phyloP scores from a whole-genome alignment of 2,113 vertebrate genomes.

The Anolis carolinensis region DNA sequence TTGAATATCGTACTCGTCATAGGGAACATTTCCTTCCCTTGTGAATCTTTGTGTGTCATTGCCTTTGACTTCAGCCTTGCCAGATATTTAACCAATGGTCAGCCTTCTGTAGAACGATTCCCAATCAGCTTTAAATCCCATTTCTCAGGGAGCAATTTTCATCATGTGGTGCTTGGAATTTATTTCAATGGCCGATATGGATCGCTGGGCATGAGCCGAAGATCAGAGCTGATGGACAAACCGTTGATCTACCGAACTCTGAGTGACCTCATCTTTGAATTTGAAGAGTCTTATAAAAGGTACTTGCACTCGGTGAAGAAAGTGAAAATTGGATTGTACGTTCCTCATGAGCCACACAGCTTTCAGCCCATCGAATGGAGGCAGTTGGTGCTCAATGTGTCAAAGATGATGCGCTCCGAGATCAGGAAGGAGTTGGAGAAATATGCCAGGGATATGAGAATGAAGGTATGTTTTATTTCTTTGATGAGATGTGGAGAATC shows the following conservation, averaged over 20 bases:
- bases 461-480: slow-evolving; percentile 83
- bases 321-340: slow-evolving; percentile 93
- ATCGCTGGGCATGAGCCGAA: slow-evolving; percentile 93
- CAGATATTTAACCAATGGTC: slow-evolving; percentile 95
- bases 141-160: slow-evolving; percentile 95
- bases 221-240: slow-evolving; percentile 95
- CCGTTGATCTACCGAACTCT: slow-evolving; percentile 89
- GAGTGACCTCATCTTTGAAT: slow-evolving; percentile 94
- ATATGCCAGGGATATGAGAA: slow-evolving; percentile 93
- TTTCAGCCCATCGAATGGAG: slow-evolving; percentile 98
- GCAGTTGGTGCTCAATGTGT: slow-evolving; percentile 89
- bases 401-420: slow-evolving; percentile 86
- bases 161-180: slow-evolving; percentile 94
- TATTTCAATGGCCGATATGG: slow-evolving; percentile 93
- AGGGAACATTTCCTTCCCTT: background rate
- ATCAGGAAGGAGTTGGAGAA: slow-evolving; percentile 95
- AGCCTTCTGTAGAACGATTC: slow-evolving; percentile 92
- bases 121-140: slow-evolving; percentile 99
- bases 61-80: slow-evolving; percentile 61
- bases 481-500: fast-evolving
- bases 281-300: slow-evolving; percentile 93
- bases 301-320: slow-evolving; percentile 96
- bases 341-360: slow-evolving; percentile 93
- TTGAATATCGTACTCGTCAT: background rate
- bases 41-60: background rate